A percentile compares a stretch with the other conserved stretches of the same genome.
Evolutionary conservation across 1,140 invertebrate species (phyloP).

Genomic region (Himalopsyche phryganea): DNA sequence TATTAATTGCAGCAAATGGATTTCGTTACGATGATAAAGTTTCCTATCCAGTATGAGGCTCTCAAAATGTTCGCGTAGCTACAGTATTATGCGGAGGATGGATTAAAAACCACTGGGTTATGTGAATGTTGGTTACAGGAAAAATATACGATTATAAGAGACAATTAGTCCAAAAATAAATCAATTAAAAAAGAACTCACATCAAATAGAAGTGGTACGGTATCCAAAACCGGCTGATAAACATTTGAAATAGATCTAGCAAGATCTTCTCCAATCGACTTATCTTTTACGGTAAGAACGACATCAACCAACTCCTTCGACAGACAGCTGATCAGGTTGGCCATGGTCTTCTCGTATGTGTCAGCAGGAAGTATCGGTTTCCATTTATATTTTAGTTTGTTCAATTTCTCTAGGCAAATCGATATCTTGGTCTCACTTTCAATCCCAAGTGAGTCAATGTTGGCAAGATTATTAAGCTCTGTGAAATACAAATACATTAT

Average conservation of each 20-base stretch:
- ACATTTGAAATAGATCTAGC: constrained; percentile 10
- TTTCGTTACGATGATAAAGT: too few species aligned
- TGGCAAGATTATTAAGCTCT: constrained; percentile 37
- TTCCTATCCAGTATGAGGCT: too few species aligned
- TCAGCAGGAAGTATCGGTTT: constrained; percentile 38
- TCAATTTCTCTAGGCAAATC: constrained; percentile 38
- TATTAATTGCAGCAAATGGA: too few species aligned
- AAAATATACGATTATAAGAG: too few species aligned
- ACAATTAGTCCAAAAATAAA: too few species aligned
- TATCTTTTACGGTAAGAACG: constrained; percentile 17
- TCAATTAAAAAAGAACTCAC: too few species aligned
- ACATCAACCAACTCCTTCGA: constrained; percentile 16
- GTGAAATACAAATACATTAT: constrained; percentile 22
- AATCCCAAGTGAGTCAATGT: constrained; percentile 39
- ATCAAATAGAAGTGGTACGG: constrained; percentile 18
- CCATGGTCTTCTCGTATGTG: constrained; percentile 45
- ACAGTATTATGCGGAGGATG: too few species aligned
- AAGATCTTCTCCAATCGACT: constrained; percentile 15
- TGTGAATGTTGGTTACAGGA: too few species aligned
- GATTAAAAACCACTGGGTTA: too few species aligned
- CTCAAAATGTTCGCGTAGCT: too few species aligned
- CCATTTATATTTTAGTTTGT: constrained; percentile 41
- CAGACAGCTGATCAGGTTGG: constrained; percentile 36
- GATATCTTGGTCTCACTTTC: constrained; percentile 41
- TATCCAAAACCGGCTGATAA: constrained; percentile 9